These are phyloP conservation scores for Arnoldichthys spilopterus DNA, from an alignment of 2,797 vertebrate genomes.

Conservation along the genomic window DNA sequence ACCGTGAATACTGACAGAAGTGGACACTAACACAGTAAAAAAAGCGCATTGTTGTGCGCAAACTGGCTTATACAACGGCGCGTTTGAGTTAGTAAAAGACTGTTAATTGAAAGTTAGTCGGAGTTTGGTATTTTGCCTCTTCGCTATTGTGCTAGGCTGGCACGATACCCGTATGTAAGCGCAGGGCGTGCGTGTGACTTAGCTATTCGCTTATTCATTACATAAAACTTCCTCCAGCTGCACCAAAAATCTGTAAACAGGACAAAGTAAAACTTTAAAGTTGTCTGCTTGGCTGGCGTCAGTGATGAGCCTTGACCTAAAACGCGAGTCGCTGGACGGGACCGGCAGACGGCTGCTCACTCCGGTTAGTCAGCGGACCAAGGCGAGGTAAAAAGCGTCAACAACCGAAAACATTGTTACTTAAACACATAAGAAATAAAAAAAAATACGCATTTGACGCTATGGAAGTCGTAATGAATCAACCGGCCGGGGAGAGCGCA, in stretches of 20 bases:
- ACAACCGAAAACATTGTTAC: constrained; percentile 40
- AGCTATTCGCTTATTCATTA: neutral
- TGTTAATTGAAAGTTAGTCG: no score
- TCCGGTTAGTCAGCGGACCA: constrained; percentile 54
- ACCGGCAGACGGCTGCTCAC: constrained; percentile 65
- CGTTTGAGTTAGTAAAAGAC: no score
- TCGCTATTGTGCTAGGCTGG: no score
- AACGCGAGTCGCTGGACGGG: constrained; percentile 67
- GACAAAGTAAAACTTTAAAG: no score
- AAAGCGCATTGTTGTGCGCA: neutral
- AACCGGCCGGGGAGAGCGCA: constrained; percentile 61
- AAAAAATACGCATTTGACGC: constrained; percentile 10
- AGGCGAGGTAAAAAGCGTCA: constrained; percentile 48
- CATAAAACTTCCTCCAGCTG: no score
- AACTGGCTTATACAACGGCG: no score
- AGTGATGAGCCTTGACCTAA: constrained; percentile 71
- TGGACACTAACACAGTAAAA: neutral
- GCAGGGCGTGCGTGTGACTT: no score
- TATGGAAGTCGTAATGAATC: constrained; percentile 59
- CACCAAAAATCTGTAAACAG: no score
- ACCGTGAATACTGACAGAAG: neutral
- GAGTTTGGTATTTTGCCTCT: no score
- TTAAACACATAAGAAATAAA: no score
- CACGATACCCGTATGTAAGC: no score
- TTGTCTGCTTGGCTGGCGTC: neutral